A percentile compares a stretch with the other conserved stretches of the same genome.
Evolutionary conservation across 2,113 vertebrate species (phyloP).

Genomic region (Myrmophylax atrothorax): DNA sequence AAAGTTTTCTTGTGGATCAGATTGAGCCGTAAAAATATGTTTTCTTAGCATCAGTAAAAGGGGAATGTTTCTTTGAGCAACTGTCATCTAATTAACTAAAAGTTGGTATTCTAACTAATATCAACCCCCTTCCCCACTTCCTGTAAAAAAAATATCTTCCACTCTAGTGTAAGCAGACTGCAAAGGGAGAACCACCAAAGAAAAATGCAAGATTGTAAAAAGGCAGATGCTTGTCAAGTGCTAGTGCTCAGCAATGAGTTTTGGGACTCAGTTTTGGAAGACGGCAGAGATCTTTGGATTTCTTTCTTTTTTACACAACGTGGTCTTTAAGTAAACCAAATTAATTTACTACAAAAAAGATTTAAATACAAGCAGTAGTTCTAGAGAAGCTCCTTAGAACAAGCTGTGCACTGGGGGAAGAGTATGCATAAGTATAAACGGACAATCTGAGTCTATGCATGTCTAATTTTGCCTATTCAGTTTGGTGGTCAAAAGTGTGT

Average conservation of each 20-base stretch:
- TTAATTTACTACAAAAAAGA: neutral
- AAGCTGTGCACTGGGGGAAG: neutral
- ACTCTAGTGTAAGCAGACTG: neutral
- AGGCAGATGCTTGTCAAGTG: neutral
- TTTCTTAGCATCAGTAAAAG: neutral
- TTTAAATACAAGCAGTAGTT: neutral
- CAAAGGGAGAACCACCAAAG: neutral
- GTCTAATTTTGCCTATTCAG: neutral
- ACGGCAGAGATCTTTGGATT: neutral
- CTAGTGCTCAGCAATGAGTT: neutral
- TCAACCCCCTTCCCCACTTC: fast-evolving
- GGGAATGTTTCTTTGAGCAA: neutral
- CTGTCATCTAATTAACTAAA: neutral
- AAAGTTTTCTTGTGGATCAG: neutral
- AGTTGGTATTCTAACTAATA: neutral
- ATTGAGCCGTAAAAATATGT: neutral
- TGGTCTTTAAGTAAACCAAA: neutral
- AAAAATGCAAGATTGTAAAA: neutral
- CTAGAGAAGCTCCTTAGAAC: neutral
- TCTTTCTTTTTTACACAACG: neutral
- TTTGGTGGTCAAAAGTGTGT: neutral
- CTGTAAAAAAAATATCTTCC: neutral
- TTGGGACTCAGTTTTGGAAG: neutral
- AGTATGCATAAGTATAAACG: neutral
- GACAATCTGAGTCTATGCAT: neutral